These are phyloP conservation scores for Chionis minor DNA, from an alignment of 2,113 vertebrate genomes.

Conservation along the genomic window DNA sequence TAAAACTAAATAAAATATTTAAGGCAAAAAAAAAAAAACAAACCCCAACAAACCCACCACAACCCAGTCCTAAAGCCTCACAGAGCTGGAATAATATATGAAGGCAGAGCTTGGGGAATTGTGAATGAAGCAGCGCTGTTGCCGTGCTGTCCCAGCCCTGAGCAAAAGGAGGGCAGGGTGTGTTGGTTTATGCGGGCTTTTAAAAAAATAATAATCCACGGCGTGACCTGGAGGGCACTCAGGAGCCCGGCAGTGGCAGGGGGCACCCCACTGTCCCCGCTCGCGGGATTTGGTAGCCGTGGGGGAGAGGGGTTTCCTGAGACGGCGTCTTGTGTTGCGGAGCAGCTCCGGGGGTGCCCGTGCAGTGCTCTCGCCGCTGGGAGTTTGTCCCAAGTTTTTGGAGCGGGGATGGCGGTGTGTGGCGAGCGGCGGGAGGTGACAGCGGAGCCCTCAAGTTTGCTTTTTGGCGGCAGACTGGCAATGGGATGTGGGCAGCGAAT, in stretches of 20 bases:
- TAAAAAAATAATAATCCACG: neutral
- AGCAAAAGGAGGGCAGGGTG: neutral
- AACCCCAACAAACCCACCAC: too few relatives aligned
- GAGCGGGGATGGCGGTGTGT: rapidly evolving
- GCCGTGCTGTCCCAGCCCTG: neutral
- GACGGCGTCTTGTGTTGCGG: rapidly evolving
- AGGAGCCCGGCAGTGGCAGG: rapidly evolving
- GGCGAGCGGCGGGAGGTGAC: rapidly evolving
- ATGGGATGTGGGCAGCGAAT: neutral
- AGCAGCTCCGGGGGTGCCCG: neutral
- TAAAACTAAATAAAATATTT: neutral
- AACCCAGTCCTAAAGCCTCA: neutral
- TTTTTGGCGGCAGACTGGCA: rapidly evolving
- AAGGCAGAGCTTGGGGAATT: neutral
- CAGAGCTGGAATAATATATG: neutral
- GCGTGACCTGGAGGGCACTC: neutral
- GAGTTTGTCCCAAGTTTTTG: neutral
- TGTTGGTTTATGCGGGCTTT: neutral
- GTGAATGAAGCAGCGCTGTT: neutral
- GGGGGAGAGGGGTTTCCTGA: neutral
- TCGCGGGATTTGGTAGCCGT: rapidly evolving
- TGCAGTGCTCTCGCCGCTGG: rapidly evolving
- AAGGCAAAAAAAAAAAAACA: neutral
- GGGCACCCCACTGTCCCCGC: neutral
- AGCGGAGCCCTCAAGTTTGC: neutral